Evolutionary conservation across 1,140 invertebrate species (phyloP).

Genomic region (Drosophila gunungcola): DNA sequence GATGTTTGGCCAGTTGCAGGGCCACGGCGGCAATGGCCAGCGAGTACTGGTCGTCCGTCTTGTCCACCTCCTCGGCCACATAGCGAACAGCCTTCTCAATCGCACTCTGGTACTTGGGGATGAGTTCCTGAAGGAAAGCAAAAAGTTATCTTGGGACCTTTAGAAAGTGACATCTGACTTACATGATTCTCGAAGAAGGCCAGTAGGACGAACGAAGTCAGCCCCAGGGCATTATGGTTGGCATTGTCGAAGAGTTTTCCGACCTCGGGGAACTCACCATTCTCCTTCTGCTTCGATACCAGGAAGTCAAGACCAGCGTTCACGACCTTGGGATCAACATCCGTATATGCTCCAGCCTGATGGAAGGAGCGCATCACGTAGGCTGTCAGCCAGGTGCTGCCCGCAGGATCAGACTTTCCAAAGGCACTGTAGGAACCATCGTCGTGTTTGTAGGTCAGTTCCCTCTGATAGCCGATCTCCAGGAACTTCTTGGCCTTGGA

Average conservation of each 20-base stretch:
- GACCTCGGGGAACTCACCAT: constrained; percentile 93
- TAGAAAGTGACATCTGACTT: constrained; percentile 4
- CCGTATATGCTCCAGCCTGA: constrained; percentile 92
- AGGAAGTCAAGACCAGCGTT: constrained; percentile 92
- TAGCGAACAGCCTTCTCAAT: constrained; percentile 93
- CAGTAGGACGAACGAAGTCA: constrained; percentile 93
- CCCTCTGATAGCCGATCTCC: constrained; percentile 95
- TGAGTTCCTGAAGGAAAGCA: constrained; percentile 61
- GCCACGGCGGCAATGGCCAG: constrained; percentile 91
- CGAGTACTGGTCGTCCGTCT: constrained; percentile 90
- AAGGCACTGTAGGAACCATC: constrained; percentile 99
- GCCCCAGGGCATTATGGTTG: constrained; percentile 87
- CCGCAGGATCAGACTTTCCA: constrained; percentile 90
- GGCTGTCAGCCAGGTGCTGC: constrained; percentile 97
- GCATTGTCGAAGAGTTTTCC: constrained; percentile 87
- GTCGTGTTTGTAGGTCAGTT: constrained; percentile 93
- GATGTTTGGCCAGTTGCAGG: constrained; percentile 90
- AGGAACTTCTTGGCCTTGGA: constrained; percentile 90
- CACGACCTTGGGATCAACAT: constrained; percentile 91
- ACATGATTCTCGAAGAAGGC: constrained; percentile 92
- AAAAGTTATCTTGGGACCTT: not conserved
- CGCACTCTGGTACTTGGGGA: constrained; percentile 87
- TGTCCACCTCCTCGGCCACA: constrained; percentile 90
- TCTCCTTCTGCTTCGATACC: constrained; percentile 86
- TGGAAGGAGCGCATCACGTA: constrained; percentile 95